Base-by-base conservation (phyloP, 2,113 vertebrate genomes). In the Phalacrocorax pelagicus region DNA sequence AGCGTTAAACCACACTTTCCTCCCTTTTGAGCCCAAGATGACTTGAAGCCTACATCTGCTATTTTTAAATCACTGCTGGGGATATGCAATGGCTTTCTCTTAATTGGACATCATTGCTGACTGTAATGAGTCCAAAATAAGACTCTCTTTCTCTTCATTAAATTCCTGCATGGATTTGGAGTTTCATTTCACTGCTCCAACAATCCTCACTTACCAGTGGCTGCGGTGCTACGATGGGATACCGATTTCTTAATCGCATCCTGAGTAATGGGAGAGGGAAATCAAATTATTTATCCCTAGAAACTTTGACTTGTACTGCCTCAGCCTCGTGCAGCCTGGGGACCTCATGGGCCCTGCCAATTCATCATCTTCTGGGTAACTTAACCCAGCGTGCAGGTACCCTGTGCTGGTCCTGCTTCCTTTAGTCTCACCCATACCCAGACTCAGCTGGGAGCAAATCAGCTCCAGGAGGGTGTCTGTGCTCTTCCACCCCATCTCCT, bases 161-260 rank as follows among this genome's bases (percentile, higher is more conserved):
- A 52, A 74, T 92, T 92, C 38, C 71, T 90, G 55, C 58, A 61
- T 82, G 80, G 72, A 95, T 95, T 63, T 97, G 94, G 86, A 91
- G 66, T 86, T 95, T 98, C 81, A 67, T 95, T 97, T 95, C 92
- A 65, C 81, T 88, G 84, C 78, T 59, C 90, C 93, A 96, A 88
- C 88, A n/a, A 27, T 73, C 83, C 96, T 92, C 86, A 49, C 78
- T 94, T 73, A 93, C 84, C 92, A 81, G 72, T 1, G 11, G 67
- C 94, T 38, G 38, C 87, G 58, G 88, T 29, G 70, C 57, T 88
- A 29, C 34, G 57, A 81, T 67, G 93, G 83, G 85, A 94, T 55
- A 63, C 57, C 72, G 91, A 78, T 92, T 97, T 94, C 94, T 94
- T 95, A 94, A 97, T 94, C 20, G 5, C 86, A 91, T 66, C 82